A percentile compares a stretch with the other conserved stretches of the same genome.
phyloP scores from a whole-genome alignment of 2,113 vertebrate species.

The Alouatta palliata region DNA sequence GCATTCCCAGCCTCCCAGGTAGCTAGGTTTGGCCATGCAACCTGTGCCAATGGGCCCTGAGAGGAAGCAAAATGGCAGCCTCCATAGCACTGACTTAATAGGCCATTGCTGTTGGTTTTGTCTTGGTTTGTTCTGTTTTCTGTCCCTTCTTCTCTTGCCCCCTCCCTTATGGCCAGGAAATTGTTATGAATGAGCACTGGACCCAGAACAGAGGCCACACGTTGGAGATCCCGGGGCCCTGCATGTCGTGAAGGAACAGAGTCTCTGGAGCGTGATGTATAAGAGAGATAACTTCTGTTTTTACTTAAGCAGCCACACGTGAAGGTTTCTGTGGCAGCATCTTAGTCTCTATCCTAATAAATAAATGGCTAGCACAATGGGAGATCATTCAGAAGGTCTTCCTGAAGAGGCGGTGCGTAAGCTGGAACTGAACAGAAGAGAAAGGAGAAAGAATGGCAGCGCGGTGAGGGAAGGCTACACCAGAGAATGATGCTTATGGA shows the following conservation, averaged over 20 bases:
- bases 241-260: too few species aligned
- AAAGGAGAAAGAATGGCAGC: too few species aligned
- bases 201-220: not conserved
- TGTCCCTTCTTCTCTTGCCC: not conserved
- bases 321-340: too few species aligned
- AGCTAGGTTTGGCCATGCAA: not conserved
- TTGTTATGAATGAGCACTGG: not conserved
- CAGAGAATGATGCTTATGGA: rapidly evolving
- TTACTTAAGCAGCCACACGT: not conserved
- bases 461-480: not conserved
- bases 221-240: not conserved
- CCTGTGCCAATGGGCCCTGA: rapidly evolving
- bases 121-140: too few species aligned
- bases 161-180: not conserved
- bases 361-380: not conserved
- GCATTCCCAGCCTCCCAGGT: not conserved
- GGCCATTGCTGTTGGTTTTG: too few species aligned
- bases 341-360: not conserved
- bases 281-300: not conserved
- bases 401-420: rapidly evolving
- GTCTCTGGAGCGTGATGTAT: rapidly evolving
- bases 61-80: rapidly evolving
- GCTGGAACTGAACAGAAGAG: not conserved
- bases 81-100: rapidly evolving
- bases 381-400: not conserved